Evolutionary conservation across 2,888 invertebrate genomes (phyloP).

Genomic region (Drosophila tanythrix): DNA sequence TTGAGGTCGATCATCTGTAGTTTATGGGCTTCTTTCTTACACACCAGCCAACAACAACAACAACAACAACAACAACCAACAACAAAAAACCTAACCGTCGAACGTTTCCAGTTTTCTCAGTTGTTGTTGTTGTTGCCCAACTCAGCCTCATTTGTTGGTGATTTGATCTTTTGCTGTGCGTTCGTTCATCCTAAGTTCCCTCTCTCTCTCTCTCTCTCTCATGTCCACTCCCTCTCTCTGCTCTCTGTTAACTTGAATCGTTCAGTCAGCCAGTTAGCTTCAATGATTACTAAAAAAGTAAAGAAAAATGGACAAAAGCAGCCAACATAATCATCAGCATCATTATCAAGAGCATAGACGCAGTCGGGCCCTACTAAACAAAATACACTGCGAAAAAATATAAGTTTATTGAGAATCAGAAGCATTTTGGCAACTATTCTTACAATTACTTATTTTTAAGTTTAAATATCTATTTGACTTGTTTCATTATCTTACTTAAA

Average conservation of each 20-base stretch:
- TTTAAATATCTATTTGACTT: not conserved
- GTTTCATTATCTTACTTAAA: not conserved
- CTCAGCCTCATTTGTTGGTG: slow-evolving; percentile 74
- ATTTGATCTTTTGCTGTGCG: slow-evolving; percentile 70
- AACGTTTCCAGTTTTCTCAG: slow-evolving; percentile 48
- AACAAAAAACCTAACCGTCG: slow-evolving; percentile 28
- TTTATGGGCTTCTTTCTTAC: slow-evolving; percentile 75
- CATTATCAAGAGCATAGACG: slow-evolving; percentile 49
- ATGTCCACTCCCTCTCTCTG: not conserved
- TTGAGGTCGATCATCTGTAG: slow-evolving; percentile 81
- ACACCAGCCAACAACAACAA: slow-evolving; percentile 27
- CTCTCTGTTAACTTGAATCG: slow-evolving; percentile 11
- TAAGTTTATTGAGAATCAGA: not conserved
- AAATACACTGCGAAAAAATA: not conserved
- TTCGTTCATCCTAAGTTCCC: slow-evolving; percentile 37
- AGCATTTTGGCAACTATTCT: not conserved
- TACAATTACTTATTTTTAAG: not conserved
- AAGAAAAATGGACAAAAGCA: slow-evolving; percentile 51
- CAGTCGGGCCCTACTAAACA: slow-evolving; percentile 14
- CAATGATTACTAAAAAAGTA: slow-evolving; percentile 69
- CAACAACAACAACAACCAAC: slow-evolving; percentile 22
- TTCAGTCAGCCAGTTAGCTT: slow-evolving; percentile 60
- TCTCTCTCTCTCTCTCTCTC: slow-evolving; percentile 4
- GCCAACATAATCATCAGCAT: slow-evolving; percentile 68
- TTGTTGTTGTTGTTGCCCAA: slow-evolving; percentile 45